Conservation (phyloP, 2,113 vertebrate genomes). For the Caretta caretta region DNA sequence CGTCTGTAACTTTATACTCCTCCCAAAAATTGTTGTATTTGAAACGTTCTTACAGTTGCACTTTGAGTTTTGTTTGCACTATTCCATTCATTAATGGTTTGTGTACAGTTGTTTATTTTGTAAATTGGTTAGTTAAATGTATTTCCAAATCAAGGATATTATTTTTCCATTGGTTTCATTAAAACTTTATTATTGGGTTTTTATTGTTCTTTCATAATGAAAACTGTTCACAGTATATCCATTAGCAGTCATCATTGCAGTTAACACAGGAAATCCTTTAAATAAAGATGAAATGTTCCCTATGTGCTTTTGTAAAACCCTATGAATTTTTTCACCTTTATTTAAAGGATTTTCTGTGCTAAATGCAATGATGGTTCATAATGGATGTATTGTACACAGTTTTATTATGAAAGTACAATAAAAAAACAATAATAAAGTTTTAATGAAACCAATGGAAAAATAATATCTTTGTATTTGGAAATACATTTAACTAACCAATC, state of each 20-base stretch:
- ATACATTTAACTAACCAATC: not conserved
- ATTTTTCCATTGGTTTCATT: not conserved
- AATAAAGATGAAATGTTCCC: not conserved
- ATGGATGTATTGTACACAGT: not conserved
- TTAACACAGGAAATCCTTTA: not conserved
- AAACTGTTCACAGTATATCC: not conserved
- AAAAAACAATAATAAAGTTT: not conserved
- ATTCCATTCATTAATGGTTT: not conserved
- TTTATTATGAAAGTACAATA: not conserved
- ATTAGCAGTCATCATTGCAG: not conserved
- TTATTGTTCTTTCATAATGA: not conserved
- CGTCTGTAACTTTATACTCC: not conserved
- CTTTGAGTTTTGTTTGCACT: not conserved
- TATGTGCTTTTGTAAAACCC: not conserved
- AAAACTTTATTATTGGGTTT: not conserved
- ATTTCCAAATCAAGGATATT: not conserved
- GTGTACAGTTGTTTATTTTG: not conserved
- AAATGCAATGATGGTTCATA: not conserved
- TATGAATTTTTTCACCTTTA: not conserved
- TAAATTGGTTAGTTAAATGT: not conserved
- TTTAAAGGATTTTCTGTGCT: not conserved
- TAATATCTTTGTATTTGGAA: not conserved
- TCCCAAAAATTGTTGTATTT: not conserved
- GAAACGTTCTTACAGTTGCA: not conserved
- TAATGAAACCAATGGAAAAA: not conserved